A percentile compares a stretch with the other conserved stretches of the same genome.
These are phyloP conservation scores for Echinometra lucunter DNA, from an alignment of 53 echinoderm and acorn worm genomes.

Conservation along the genomic window DNA sequence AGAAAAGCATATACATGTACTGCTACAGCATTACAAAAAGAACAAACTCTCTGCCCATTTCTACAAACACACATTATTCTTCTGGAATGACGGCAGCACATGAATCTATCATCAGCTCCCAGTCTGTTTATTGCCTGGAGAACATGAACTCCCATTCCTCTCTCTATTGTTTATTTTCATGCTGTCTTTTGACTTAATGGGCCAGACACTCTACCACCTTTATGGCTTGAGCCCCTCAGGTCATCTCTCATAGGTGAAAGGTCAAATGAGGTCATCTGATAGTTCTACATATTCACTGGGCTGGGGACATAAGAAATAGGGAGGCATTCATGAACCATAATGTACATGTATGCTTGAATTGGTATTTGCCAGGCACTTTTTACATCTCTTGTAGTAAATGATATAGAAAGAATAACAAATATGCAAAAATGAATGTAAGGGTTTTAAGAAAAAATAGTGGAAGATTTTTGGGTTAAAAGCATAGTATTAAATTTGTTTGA, in stretches of 20 bases:
- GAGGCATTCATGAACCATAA: too few species aligned
- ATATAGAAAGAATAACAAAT: neutral
- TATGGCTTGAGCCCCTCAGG: conserved; percentile 43
- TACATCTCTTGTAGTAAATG: neutral
- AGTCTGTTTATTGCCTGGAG: conserved; percentile 34
- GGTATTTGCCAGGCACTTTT: neutral
- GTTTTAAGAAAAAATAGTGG: too few species aligned
- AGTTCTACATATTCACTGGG: conserved; percentile 27
- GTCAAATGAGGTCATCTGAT: conserved; percentile 37
- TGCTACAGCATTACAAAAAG: too few species aligned
- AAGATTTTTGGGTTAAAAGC: too few species aligned
- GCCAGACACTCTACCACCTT: conserved; percentile 26
- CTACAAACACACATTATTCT: neutral
- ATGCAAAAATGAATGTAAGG: neutral
- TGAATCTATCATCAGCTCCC: neutral
- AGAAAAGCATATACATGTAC: too few species aligned
- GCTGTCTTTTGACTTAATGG: conserved; percentile 38
- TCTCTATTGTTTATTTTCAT: conserved; percentile 54
- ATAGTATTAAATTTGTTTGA: too few species aligned
- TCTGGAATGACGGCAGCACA: neutral
- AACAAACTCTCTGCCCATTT: too few species aligned
- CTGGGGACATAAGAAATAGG: neutral
- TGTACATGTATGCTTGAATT: too few species aligned
- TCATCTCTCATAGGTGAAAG: conserved; percentile 31
- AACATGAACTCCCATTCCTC: conserved; percentile 49